Evolutionary conservation across 2,888 invertebrate species (phyloP), one percentile per base, ranked within the genome.

Genomic region (Slavum lentiscoides): DNA sequence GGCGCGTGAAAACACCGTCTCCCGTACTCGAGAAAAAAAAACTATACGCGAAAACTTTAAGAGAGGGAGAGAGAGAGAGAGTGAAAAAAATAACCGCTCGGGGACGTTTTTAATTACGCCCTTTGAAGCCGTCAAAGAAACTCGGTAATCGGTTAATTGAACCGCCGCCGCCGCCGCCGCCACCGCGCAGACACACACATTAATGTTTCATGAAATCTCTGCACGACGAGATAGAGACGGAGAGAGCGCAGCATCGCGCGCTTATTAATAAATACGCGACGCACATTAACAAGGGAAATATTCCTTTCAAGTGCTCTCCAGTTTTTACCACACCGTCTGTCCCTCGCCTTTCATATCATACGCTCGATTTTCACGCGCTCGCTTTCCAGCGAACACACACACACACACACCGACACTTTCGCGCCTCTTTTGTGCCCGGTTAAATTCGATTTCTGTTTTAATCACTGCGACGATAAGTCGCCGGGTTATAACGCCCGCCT

Each of bases 121-220:
- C 80, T 80, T 80, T 80, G 80, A 80, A 66, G 64, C 72, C n/a
- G 55, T 80, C 72, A 72, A 80, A 80, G 72, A 55, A 72, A 17
- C 72, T 39, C 55, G 80, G 80, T 80, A 80, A 80, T 80, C 80
- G 80, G 80, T 80, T 80, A 80, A 80, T 80, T 80, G 80, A 72
- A 58, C 80, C 80, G n/a, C 77, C 69, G 53, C 53, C 49, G 11
- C 49, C 49, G 49, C 49, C 49, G 53, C 61, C 59, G n/a, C n/a
- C n/a, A n/a, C n/a, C n/a, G 53, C n/a, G 80, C 62, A 53, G 77
- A 70, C 70, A 70, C 80, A 80, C 30, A 30, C 30, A 30, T 80
- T 80, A 80, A 80, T 80, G 80, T 80, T 80, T 80, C 80, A 80
- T 80, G 80, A 72, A 80, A 80, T 80, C 80, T 64, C 72, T n/a